Base-by-base conservation (phyloP, 2,888 invertebrate species). In the Cartodere bifasciata region DNA sequence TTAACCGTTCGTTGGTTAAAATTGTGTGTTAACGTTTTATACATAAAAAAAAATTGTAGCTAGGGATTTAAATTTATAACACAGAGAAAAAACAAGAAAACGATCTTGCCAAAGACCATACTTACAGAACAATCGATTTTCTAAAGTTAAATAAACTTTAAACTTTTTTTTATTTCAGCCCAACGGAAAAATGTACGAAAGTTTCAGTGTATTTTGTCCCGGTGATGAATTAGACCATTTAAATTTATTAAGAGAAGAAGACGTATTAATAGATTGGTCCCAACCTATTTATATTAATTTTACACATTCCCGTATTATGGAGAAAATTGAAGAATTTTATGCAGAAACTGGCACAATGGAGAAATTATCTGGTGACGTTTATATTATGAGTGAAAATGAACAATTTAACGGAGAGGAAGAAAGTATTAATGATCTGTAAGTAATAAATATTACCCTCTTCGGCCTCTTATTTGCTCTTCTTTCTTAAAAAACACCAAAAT, bases 211-310 rank as follows among this genome's bases (percentile, higher is more conserved):
- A 39, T 86, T 86, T 64, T 85, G 84, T 61, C 85, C 86, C 29
- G 73, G 76, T 51, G 75, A 77, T 53, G 71, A 74, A 41, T 65
- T 83, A 45, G 81, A 84, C 46, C 62, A 72, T 43, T 69, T 86
- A 47, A 71, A 75, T 46, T 61, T 83, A 42, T 60, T 86, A 51
- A 73, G 76, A 40, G 70, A 75, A 38, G 86, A 86, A 60, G 80
- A 83, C 60, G 58, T 76, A 26, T 68, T 86, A 44, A 70, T 86
- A 45, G 80, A 85, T 62, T 82, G 85, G 74, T 69, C 72, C 37
- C 72, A 72, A 58, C 84, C 84, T 31, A 60, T 86, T 63, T 86
- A 80, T 70, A 72, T 86, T 64, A 86, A 86, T 65, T 86, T 84
- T 60, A 84, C 83, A 41, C 84, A 84, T 65, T 72, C 75, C 50